Percentiles rank a stretch among this genome's conserved stretches.
phyloP scores from a whole-genome alignment of 2,113 vertebrate species.

The Rhea americana region DNA sequence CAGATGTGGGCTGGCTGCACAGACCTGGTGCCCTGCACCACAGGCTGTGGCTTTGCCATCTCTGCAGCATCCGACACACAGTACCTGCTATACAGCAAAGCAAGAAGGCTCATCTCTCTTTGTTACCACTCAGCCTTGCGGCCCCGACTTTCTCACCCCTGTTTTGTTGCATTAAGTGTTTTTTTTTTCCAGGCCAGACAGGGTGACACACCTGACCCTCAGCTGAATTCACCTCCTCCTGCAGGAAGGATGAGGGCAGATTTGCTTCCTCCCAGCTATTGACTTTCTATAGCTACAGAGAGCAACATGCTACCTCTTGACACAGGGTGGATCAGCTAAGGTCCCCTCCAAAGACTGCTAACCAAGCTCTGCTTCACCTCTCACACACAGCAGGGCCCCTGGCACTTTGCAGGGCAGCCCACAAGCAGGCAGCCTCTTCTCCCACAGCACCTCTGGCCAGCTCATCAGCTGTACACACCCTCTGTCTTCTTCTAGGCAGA shows the following conservation, averaged over 20 bases:
- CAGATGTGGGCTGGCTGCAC: background rate
- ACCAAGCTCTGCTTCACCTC: background rate
- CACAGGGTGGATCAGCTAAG: background rate
- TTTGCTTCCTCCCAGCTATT: background rate
- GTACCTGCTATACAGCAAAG: background rate
- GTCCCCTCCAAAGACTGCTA: background rate
- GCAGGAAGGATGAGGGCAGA: background rate
- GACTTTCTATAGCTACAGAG: background rate
- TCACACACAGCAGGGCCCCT: no score
- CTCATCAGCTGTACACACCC: accelerated
- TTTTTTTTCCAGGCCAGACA: background rate
- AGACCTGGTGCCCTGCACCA: accelerated
- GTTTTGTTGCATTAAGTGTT: background rate
- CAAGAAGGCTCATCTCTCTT: no score
- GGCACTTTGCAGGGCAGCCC: no score
- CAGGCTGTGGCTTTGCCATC: background rate
- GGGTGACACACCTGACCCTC: background rate
- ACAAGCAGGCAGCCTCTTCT: background rate
- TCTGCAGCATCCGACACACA: background rate
- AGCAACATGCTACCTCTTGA: background rate
- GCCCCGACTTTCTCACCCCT: background rate
- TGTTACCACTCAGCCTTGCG: background rate
- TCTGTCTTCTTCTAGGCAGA: background rate
- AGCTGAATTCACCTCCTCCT: no score
- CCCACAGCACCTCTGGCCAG: background rate